These are phyloP conservation scores for Rhynchonycteris naso DNA, from an alignment of 2,797 vertebrate genomes.

Conservation along the genomic window DNA sequence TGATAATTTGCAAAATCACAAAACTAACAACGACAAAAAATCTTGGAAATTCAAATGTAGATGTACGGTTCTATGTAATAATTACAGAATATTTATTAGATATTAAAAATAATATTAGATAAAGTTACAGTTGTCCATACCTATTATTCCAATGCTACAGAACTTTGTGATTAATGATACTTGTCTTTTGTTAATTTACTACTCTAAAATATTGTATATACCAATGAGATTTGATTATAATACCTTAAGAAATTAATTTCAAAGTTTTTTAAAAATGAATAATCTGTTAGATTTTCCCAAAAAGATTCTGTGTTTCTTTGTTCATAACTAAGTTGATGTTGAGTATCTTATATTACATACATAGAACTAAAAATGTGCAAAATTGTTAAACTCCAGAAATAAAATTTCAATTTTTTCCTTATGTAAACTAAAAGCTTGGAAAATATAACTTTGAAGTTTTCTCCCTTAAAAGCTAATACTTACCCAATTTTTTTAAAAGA, in stretches of 20 bases:
- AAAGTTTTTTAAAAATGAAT: slow-evolving; percentile 48
- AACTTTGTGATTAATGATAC: background rate
- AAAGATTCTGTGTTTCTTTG: slow-evolving; percentile 15
- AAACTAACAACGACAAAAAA: background rate
- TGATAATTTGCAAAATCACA: background rate
- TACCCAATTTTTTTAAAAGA: background rate
- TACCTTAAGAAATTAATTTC: slow-evolving; percentile 10
- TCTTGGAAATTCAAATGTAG: slow-evolving; percentile 1
- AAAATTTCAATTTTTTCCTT: slow-evolving; percentile 24
- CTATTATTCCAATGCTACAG: slow-evolving; percentile 17
- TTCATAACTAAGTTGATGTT: background rate
- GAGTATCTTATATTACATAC: background rate
- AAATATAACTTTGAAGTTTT: slow-evolving; percentile 69
- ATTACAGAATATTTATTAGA: slow-evolving; percentile 59
- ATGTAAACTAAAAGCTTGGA: slow-evolving; percentile 20
- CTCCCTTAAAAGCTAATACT: slow-evolving; percentile 55
- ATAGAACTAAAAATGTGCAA: background rate
- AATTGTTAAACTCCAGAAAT: slow-evolving; percentile 22
- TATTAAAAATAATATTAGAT: slow-evolving; percentile 38
- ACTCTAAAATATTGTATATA: background rate
- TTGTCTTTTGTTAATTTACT: slow-evolving; percentile 32
- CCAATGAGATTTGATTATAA: slow-evolving; percentile 50
- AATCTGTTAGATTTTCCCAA: background rate
- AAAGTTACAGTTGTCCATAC: slow-evolving; percentile 10
- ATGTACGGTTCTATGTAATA: background rate